phyloP scores from a whole-genome alignment of 1,140 invertebrate genomes.

The Nephotettix cincticeps region DNA sequence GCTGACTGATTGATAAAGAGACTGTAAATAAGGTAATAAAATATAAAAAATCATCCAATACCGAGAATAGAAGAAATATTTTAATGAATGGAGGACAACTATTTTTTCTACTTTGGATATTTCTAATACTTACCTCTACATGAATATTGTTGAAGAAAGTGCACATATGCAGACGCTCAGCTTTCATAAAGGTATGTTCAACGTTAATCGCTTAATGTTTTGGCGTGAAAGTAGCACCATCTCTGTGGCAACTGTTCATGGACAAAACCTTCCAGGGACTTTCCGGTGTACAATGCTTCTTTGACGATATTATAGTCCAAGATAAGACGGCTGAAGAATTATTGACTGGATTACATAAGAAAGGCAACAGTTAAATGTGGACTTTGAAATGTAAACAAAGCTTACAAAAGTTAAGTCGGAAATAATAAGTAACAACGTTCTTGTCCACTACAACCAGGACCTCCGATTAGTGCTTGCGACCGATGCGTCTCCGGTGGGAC shows the following conservation, averaged over 20 bases:
- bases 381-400: too few species aligned
- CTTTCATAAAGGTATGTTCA: too few species aligned
- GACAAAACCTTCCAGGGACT: constrained; percentile 32
- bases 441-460: too few species aligned
- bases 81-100: constrained; percentile 34
- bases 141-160: constrained; percentile 41
- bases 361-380: too few species aligned
- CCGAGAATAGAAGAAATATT: constrained; percentile 33
- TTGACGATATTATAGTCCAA: constrained; percentile 28
- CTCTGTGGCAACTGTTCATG: constrained; percentile 42
- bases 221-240: constrained; percentile 41
- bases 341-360: too few species aligned
- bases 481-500: too few species aligned
- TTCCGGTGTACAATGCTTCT: constrained; percentile 22
- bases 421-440: too few species aligned
- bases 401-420: too few species aligned
- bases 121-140: constrained; percentile 41
- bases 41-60: constrained; percentile 28
- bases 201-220: constrained; percentile 43
- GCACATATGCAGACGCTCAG: constrained; percentile 41
- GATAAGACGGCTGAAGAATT: neutral
- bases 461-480: too few species aligned
- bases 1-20: too few species aligned
- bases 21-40: neutral
- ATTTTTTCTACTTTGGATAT: constrained; percentile 41